These are phyloP conservation scores for Phytoseiulus persimilis DNA, from an alignment of 2,888 invertebrate species.

Conservation along the genomic window DNA sequence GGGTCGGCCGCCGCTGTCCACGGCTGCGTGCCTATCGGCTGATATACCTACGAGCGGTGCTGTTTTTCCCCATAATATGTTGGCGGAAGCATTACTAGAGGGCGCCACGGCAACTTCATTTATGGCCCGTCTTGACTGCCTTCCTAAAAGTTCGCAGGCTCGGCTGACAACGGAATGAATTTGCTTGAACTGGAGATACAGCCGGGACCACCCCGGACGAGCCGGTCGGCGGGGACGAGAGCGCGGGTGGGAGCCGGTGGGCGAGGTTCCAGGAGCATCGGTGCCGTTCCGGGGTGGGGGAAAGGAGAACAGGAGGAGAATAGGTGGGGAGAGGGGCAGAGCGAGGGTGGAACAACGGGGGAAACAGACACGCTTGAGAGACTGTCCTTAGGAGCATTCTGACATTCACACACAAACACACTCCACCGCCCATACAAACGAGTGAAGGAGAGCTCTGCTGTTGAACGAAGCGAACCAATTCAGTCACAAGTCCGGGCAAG, in stretches of 20 bases:
- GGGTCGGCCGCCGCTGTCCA: not conserved
- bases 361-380: not conserved
- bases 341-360: not conserved
- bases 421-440: not conserved
- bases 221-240: not conserved
- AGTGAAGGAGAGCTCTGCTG: too few relatives aligned
- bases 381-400: not conserved
- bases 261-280: too few relatives aligned
- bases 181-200: not conserved
- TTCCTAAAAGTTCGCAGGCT: not conserved
- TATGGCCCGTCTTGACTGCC: not conserved
- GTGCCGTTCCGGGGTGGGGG: too few relatives aligned
- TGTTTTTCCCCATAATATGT: not conserved
- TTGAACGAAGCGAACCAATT: not conserved
- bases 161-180: not conserved
- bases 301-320: not conserved
- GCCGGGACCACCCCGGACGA: not conserved
- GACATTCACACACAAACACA: not conserved
- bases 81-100: not conserved
- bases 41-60: not conserved
- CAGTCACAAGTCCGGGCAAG: not conserved
- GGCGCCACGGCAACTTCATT: not conserved
- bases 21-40: not conserved
- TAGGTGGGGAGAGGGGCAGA: not conserved
- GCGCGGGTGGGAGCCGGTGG: too few relatives aligned